These are phyloP conservation scores for Drosophila sordidapex DNA, from an alignment of 2,888 invertebrate genomes.

Conservation along the genomic window DNA sequence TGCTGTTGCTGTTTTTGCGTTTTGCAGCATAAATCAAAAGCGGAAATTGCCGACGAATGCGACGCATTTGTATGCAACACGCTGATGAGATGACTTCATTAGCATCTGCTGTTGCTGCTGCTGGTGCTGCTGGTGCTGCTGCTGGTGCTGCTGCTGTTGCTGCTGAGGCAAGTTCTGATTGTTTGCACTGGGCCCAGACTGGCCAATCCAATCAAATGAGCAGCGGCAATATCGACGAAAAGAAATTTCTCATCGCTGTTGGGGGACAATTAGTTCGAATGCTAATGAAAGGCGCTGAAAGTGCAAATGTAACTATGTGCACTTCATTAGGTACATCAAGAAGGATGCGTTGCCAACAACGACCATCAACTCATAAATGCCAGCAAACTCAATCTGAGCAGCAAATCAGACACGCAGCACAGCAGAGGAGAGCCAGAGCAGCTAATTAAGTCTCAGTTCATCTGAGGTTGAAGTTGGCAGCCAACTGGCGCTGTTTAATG, in stretches of 20 bases:
- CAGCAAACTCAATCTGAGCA: neutral
- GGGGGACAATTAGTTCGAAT: conserved; percentile 67
- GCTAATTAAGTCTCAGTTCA: conserved; percentile 71
- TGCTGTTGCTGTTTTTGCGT: conserved; percentile 7
- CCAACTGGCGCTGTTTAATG: conserved; percentile 49
- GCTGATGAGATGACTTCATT: conserved; percentile 73
- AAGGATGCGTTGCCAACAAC: conserved; percentile 31
- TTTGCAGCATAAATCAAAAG: conserved; percentile 69
- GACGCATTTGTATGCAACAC: conserved; percentile 56
- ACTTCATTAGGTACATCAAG: conserved; percentile 67
- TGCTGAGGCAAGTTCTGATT: conserved; percentile 56
- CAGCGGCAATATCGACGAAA: conserved; percentile 22
- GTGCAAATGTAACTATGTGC: conserved; percentile 43
- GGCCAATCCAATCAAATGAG: conserved; percentile 75
- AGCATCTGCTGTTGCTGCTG: conserved; percentile 55
- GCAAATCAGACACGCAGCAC: neutral
- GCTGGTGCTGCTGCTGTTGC: neutral
- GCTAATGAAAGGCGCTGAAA: conserved; percentile 69
- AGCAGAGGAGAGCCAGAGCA: conserved; percentile 2
- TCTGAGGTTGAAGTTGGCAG: conserved; percentile 22
- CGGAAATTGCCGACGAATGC: conserved; percentile 64
- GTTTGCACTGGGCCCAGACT: conserved; percentile 56
- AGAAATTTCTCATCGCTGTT: conserved; percentile 44
- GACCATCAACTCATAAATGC: conserved; percentile 1
- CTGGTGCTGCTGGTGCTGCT: neutral